These are phyloP conservation scores for Erebia epiphron DNA, from an alignment of 2,888 invertebrate species.

Conservation along the genomic window DNA sequence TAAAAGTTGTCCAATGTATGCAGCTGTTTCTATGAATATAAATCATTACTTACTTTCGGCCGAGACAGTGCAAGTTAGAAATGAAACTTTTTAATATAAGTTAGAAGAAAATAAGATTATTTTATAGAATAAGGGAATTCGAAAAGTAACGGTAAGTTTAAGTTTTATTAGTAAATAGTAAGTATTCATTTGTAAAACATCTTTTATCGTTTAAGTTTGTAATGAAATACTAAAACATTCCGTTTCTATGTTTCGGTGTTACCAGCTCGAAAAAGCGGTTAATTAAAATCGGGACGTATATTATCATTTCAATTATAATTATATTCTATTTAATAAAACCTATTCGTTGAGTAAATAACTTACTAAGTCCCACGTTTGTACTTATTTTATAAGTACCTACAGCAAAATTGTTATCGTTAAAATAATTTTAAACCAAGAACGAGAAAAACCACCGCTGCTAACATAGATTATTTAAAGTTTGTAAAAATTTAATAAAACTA, in stretches of 20 bases:
- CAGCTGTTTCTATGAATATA: constrained; percentile 43
- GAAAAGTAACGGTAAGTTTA: constrained; percentile 21
- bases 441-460: constrained; percentile 12
- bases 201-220: constrained; percentile 12
- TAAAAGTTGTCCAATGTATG: constrained; percentile 44
- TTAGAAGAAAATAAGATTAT: constrained; percentile 9
- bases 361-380: background rate
- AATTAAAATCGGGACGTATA: background rate
- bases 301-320: background rate
- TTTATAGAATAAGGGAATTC: constrained; percentile 10
- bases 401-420: background rate
- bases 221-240: constrained; percentile 35
- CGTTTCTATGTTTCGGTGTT: constrained; percentile 21
- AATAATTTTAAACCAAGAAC: constrained; percentile 4
- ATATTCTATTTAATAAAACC: too few species aligned
- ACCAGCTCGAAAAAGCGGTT: background rate
- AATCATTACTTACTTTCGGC: constrained; percentile 44
- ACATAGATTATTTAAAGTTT: background rate
- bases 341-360: background rate
- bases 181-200: background rate
- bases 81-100: constrained; percentile 19
- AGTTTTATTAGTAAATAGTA: constrained; percentile 33
- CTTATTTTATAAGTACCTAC: too few species aligned
- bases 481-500: background rate
- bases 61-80: constrained; percentile 52